Conservation (phyloP, 2,888 invertebrate genomes). For the Andrena haemorrhoa region DNA sequence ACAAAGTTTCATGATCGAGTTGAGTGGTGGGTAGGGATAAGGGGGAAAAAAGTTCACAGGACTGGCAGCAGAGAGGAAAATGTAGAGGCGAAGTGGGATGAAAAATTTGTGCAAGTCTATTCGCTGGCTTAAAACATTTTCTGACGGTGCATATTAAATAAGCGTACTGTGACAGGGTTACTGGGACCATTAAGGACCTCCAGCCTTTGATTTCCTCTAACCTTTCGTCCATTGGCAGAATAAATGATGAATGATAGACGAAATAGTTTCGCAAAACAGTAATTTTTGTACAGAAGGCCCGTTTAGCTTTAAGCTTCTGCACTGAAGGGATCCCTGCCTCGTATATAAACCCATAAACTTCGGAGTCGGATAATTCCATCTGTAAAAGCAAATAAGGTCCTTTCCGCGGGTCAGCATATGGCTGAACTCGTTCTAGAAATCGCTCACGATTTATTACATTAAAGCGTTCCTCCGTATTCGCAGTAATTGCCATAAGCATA, state of each 20-base stretch:
- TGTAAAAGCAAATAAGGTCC: constrained; percentile 5
- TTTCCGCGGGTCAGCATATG: neutral
- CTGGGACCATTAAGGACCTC: neutral
- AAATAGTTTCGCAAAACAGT: too few species aligned
- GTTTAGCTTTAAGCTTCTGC: neutral
- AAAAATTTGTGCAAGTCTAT: constrained; percentile 13
- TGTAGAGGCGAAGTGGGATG: constrained; percentile 10
- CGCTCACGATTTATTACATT: constrained; percentile 8
- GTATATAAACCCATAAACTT: neutral
- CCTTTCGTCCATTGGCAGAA: too few species aligned
- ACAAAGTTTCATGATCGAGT: constrained; percentile 51
- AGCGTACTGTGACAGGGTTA: neutral
- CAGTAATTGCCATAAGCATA: constrained; percentile 1
- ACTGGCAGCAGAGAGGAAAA: constrained; percentile 9
- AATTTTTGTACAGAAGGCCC: neutral
- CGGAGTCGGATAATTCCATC: neutral
- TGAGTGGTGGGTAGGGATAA: constrained; percentile 13
- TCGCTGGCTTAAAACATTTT: neutral
- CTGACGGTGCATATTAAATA: neutral
- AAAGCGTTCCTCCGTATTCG: neutral
- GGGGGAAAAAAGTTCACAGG: constrained; percentile 26
- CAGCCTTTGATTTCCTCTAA: too few species aligned
- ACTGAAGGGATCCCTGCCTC: neutral
- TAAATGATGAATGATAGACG: too few species aligned
- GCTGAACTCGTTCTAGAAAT: neutral